Base-by-base conservation (phyloP, 2,888 invertebrate genomes). In the Ellobium chinense region DNA sequence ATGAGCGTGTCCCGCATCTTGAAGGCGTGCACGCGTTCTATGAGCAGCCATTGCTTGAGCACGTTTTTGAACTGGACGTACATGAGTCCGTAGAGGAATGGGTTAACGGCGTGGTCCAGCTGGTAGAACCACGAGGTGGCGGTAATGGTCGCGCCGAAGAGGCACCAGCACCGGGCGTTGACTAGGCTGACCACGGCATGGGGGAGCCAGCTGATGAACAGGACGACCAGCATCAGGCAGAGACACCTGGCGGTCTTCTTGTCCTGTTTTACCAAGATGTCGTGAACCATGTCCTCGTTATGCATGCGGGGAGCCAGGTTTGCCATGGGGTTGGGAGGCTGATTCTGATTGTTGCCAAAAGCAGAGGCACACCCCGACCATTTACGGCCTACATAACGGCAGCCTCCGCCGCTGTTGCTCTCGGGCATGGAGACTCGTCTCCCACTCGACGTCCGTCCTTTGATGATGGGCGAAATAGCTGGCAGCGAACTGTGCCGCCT, bases 171-270 rank as follows among this genome's bases (percentile, higher is more conserved):
- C 54, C 85, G 80, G 21, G 88, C 81, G 63, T 85, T 81, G 27
- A 90, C 70, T 1, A 89, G 83, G 39, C 84, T 83, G 73, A 86
- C 84, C 12, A 88, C 81, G 24, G 85, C 85, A 29, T 85, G 84
- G 7, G 90, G 90, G n/a, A 88, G 85, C 89, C 89, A 89, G 74
- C 89, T 89, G 1, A 88, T 54, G 18, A 89, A 84, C 34, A 89
- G 86, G 31, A 87, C 87, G 37, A 86, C 78, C n/a, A 89, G 87
- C 31, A 90, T 83, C 36, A 90, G 78, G 12, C 87, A 87, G 29
- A 90, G 80, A 27, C 88, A 88, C 46, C 87, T 80, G 3, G 88
- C 83, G 0, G 89, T 89, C 62, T 87, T 90, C 77, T 88, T 88
- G 83, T 90, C 90, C 72, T 90, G 90, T 37, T 89, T 87, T 12